Base-by-base conservation (phyloP, 2,797 vertebrate genomes). In the Steatocranus sp. region DNA sequence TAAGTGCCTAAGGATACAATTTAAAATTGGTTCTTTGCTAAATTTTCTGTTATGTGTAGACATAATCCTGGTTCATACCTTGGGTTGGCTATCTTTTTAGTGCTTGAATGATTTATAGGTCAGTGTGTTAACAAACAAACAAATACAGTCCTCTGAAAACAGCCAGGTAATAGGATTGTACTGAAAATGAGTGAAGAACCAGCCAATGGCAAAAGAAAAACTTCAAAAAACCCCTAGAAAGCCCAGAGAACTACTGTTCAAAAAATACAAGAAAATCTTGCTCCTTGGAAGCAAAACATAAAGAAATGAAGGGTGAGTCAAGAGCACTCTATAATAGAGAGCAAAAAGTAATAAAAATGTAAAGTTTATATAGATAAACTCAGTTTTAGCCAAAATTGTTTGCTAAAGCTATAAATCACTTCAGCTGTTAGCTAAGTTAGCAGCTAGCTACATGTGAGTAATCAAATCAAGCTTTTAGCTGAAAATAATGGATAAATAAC, bases 361-460 rank as follows among this genome's bases (percentile, higher is more conserved):
- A 2, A 58, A 58, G 54, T 34, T 58, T 32, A 58, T 58, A 34
- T 7, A 58, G 23, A 58, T 2, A 5, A 58, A 58, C 54, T 58
- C 6, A n/a, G 54, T 58, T 58, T 58, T 58, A 32, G 54, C 54
- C n/a, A 20, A 50, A 20, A 50, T n/a, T n/a, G 0, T 0, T 20
- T 50, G 23, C 20, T 32, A 1, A 32, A 10, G 27, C 27, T 56
- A 18, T 11, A 56, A 32, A 58, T 32, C 54, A 32, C 15, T 32
- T 58, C 15, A 58, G 27, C 27, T 58, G 54, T 58, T 58, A 18
- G 27, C 54, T 58, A 58, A 0, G 15, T 0, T 56, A 32, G 54
- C 15, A 11, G 54, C 27, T 17, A 54, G 53, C 25, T 54, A 54
- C 25, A 30, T 3, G 9, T 0, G 0, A 32, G 5, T 2, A 32